These are phyloP conservation scores for Harlomillsia oculata DNA, from an alignment of 1,140 invertebrate genomes.

Conservation along the genomic window DNA sequence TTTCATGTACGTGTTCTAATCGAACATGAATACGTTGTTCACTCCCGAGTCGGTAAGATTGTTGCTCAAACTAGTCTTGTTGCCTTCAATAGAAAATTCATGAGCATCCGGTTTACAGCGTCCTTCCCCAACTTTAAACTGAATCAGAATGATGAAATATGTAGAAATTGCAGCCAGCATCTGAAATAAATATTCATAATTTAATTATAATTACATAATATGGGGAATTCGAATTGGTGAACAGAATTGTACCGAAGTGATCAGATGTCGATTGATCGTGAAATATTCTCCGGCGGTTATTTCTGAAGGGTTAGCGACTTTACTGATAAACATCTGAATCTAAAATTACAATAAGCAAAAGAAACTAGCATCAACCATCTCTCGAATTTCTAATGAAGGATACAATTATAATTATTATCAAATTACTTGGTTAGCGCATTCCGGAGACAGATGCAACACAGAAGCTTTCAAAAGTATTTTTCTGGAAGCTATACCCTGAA, in stretches of 20 bases:
- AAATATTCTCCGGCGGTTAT: slow-evolving; percentile 23
- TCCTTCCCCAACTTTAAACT: slow-evolving; percentile 17
- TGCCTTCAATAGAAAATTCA: no score
- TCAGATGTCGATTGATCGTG: slow-evolving; percentile 5
- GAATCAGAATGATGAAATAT: slow-evolving; percentile 22
- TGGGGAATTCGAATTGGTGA: background rate
- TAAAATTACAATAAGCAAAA: no score
- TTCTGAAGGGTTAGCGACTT: background rate
- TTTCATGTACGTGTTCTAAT: no score
- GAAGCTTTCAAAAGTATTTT: slow-evolving; percentile 5
- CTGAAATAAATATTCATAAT: background rate
- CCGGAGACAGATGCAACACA: background rate
- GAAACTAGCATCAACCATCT: background rate
- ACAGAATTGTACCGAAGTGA: slow-evolving; percentile 12
- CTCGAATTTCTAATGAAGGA: background rate
- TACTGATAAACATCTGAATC: slow-evolving; percentile 24
- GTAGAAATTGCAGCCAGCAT: slow-evolving; percentile 11
- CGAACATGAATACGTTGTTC: no score
- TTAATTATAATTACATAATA: background rate
- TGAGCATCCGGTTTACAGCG: no score
- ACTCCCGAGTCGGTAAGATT: no score
- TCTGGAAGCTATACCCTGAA: background rate
- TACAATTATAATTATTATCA: background rate
- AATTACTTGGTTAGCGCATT: slow-evolving; percentile 1
- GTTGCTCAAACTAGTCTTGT: no score